Evolutionary conservation across 2,888 invertebrate species (phyloP).

Genomic region (Ormyrus labotus): DNA sequence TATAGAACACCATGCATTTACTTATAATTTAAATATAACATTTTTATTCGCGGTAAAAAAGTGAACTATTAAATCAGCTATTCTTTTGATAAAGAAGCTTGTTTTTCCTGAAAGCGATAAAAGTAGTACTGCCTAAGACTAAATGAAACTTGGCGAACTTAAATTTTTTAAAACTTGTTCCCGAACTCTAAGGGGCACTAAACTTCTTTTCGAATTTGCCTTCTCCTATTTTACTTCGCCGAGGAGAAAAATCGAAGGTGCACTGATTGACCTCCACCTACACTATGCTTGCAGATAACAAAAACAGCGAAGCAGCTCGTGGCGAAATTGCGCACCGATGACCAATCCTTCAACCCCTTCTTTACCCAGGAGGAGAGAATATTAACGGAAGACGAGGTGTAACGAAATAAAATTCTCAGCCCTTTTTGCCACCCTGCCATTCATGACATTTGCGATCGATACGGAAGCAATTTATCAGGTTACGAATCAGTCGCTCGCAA

Average conservation of each 20-base stretch:
- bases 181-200: no score
- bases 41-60: no score
- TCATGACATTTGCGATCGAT: no score
- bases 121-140: background rate
- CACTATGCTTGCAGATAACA: conserved; percentile 61
- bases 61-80: no score
- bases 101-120: background rate
- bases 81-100: background rate
- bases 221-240: no score
- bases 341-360: conserved; percentile 4
- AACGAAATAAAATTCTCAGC: conserved; percentile 14
- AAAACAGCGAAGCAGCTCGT: conserved; percentile 65
- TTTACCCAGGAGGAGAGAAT: conserved; percentile 42
- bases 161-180: conserved; percentile 12
- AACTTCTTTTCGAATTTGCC: no score
- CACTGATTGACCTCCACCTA: background rate
- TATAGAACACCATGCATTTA: no score
- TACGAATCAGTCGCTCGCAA: no score
- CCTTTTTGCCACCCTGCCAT: no score
- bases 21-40: no score
- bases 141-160: background rate
- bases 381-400: conserved; percentile 66
- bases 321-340: conserved; percentile 58
- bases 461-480: no score
- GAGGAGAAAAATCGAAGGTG: background rate